phyloP scores from a whole-genome alignment of 1,140 invertebrate genomes.

The Papilio glaucus region DNA sequence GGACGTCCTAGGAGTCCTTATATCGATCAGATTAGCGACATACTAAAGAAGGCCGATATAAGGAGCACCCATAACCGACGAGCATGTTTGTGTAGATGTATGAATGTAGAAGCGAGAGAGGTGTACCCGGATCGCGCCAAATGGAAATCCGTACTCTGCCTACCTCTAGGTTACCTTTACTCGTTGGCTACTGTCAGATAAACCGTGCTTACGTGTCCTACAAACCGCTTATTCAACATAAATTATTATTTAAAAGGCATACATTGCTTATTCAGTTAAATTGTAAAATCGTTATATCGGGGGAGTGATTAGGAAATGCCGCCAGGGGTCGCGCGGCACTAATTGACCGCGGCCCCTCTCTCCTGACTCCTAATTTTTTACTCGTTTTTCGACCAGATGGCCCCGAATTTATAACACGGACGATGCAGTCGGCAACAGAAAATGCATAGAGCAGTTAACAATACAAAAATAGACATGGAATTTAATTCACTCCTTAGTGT shows the following conservation, averaged over 20 bases:
- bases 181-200: too few relatives aligned
- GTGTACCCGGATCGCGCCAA: too few relatives aligned
- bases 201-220: too few relatives aligned
- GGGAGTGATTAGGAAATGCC: neutral
- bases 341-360: conserved; percentile 14
- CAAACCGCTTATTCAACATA: neutral
- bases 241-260: neutral
- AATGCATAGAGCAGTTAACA: neutral
- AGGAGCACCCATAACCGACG: too few relatives aligned
- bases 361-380: conserved; percentile 2
- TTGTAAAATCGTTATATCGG: neutral
- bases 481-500: too few relatives aligned
- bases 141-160: too few relatives aligned
- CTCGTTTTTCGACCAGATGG: conserved; percentile 13
- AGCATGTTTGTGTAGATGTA: too few relatives aligned
- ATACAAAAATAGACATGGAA: neutral
- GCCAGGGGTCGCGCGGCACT: neutral
- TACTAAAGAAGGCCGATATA: too few relatives aligned
- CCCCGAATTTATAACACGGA: conserved; percentile 6
- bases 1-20: too few relatives aligned
- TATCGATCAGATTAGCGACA: too few relatives aligned
- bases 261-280: neutral
- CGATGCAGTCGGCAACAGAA: neutral
- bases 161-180: too few relatives aligned
- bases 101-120: too few relatives aligned